Evolutionary conservation across 2,113 vertebrate species (phyloP).

Genomic region (Delphinapterus leucas): DNA sequence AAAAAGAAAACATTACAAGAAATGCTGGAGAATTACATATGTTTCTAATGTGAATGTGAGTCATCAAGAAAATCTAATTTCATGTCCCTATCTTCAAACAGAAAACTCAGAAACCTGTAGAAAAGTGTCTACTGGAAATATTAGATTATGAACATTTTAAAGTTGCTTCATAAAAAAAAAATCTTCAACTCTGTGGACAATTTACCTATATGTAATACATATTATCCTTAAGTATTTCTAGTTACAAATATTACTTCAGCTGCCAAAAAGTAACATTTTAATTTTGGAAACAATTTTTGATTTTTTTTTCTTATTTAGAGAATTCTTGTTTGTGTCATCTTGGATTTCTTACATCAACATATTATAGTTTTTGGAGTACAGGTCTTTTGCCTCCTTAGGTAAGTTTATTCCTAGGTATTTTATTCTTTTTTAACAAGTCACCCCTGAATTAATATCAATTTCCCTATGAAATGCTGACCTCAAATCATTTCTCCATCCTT

Average conservation of each 20-base stretch:
- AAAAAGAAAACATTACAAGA: background rate
- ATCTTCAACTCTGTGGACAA: constrained; percentile 38
- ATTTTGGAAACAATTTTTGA: constrained; percentile 73
- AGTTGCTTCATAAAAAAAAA: background rate
- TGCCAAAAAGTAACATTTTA: constrained; percentile 72
- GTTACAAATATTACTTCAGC: constrained; percentile 47
- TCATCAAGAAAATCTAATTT: background rate
- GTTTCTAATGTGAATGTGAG: background rate
- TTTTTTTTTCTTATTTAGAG: constrained; percentile 74
- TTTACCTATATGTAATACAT: background rate
- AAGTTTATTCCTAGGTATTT: too few species aligned
- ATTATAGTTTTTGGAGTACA: too few species aligned
- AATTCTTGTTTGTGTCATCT: too few species aligned
- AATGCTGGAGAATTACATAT: background rate
- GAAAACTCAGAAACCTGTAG: background rate
- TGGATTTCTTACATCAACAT: too few species aligned
- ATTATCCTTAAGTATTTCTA: constrained; percentile 19
- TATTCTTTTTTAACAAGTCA: background rate
- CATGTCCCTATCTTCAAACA: background rate
- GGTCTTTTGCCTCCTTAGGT: too few species aligned
- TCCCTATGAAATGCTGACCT: background rate
- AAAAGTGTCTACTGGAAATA: background rate
- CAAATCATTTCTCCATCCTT: background rate
- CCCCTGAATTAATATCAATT: background rate
- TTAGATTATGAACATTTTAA: constrained; percentile 18